Conservation (phyloP, 1,140 invertebrate genomes). For the Drosophila lacteicornis region DNA sequence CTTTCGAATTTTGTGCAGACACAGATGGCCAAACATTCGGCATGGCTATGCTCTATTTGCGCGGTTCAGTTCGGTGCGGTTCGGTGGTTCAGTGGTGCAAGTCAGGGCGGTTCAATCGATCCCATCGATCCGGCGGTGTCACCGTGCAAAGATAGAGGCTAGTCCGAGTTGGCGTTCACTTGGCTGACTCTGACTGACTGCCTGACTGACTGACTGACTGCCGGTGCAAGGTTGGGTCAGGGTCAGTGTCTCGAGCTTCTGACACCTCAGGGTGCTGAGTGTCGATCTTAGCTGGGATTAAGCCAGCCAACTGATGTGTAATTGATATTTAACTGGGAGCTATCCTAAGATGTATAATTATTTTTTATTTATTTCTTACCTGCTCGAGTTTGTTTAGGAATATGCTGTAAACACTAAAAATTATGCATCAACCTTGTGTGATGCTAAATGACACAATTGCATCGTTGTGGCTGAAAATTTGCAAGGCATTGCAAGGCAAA, state of each 20-base stretch:
- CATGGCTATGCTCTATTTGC: slow-evolving; percentile 74
- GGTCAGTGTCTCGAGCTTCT: slow-evolving; percentile 20
- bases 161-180: slow-evolving; percentile 14
- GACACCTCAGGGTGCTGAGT: slow-evolving; percentile 19
- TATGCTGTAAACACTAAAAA: too few species aligned
- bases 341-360: too few species aligned
- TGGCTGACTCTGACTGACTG: slow-evolving; percentile 33
- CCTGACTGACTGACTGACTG: slow-evolving; percentile 20
- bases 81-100: slow-evolving; percentile 39
- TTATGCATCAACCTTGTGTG: background rate
- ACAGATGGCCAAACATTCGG: slow-evolving; percentile 68
- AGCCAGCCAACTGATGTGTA: background rate
- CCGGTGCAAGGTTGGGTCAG: slow-evolving; percentile 36
- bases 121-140: slow-evolving; percentile 14
- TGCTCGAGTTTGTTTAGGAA: too few species aligned
- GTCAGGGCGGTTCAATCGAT: slow-evolving; percentile 26
- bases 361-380: too few species aligned
- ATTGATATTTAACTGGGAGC: slow-evolving; percentile 17
- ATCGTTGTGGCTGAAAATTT: background rate
- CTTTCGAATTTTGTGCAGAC: slow-evolving; percentile 64
- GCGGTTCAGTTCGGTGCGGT: slow-evolving; percentile 18
- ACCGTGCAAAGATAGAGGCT: slow-evolving; percentile 3
- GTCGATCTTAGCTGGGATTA: slow-evolving; percentile 16
- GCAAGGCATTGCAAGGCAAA: background rate
- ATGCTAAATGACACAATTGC: background rate